Evolutionary conservation across 2,888 invertebrate species (phyloP).

Genomic region (Rhyacophila evoluta): DNA sequence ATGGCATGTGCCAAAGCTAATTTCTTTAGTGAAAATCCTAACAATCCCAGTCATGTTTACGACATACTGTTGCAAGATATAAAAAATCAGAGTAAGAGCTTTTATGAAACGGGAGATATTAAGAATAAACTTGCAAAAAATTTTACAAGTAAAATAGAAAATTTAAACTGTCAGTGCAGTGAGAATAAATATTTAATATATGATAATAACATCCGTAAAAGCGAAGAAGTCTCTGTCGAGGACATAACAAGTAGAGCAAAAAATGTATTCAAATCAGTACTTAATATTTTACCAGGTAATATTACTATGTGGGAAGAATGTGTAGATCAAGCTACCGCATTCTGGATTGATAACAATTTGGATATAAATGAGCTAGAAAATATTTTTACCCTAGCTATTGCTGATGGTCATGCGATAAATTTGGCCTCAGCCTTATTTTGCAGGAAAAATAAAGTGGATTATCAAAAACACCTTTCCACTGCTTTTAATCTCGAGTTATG

Average conservation of each 20-base stretch:
- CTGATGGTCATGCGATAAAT: constrained; percentile 62
- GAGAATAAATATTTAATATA: constrained; percentile 40
- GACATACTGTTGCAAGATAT: constrained; percentile 41
- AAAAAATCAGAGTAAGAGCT: constrained; percentile 40
- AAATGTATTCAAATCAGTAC: constrained; percentile 37
- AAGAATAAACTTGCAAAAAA: constrained; percentile 10
- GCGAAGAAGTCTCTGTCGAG: neutral
- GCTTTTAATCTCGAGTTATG: constrained; percentile 68
- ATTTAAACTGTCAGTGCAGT: constrained; percentile 44
- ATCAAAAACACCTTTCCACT: constrained; percentile 65
- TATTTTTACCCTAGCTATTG: constrained; percentile 70
- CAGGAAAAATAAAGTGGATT: constrained; percentile 65
- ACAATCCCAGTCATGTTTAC: constrained; percentile 17
- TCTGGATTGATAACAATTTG: constrained; percentile 64
- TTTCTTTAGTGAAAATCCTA: constrained; percentile 8
- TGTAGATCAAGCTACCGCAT: constrained; percentile 60
- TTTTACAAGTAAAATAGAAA: constrained; percentile 6
- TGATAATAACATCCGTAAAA: neutral
- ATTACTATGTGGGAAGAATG: constrained; percentile 58
- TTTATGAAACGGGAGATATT: constrained; percentile 31
- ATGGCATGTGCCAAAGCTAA: neutral
- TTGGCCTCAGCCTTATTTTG: constrained; percentile 68
- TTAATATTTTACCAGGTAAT: constrained; percentile 44
- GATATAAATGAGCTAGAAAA: constrained; percentile 69
- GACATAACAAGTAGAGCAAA: constrained; percentile 38